A percentile compares a stretch with the other conserved stretches of the same genome.
phyloP scores from a whole-genome alignment of 2,797 vertebrate genomes.

The Xiphophorus birchmanni region DNA sequence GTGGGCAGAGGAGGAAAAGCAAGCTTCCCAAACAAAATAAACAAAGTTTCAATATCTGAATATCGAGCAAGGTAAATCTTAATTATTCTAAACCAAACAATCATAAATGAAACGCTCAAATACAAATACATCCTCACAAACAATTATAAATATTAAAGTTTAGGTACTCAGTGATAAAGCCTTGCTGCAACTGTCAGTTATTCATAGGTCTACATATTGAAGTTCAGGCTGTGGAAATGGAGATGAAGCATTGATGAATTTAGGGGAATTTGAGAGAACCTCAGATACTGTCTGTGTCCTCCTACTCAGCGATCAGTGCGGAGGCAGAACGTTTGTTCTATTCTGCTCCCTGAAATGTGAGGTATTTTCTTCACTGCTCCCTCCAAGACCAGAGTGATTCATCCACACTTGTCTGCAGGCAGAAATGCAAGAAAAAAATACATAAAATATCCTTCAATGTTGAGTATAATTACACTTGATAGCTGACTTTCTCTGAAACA shows the following conservation, averaged over 20 bases:
- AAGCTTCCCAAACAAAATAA: neutral
- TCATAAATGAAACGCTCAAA: neutral
- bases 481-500: neutral
- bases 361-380: slow-evolving; percentile 63
- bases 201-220: neutral
- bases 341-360: slow-evolving; percentile 63
- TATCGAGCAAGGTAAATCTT: neutral
- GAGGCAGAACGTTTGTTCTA: slow-evolving; percentile 68
- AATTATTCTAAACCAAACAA: neutral
- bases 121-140: neutral
- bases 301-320: slow-evolving; percentile 62
- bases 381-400: slow-evolving; percentile 60
- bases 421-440: slow-evolving; percentile 13
- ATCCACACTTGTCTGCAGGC: slow-evolving; percentile 50
- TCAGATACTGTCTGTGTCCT: slow-evolving; percentile 57
- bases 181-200: neutral
- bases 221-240: slow-evolving; percentile 15
- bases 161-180: neutral
- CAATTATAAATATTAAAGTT: neutral
- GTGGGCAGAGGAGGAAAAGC: slow-evolving; percentile 11
- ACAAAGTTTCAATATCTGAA: neutral
- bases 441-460: neutral
- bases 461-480: slow-evolving; percentile 3
- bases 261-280: slow-evolving; percentile 59
- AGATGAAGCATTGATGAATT: slow-evolving; percentile 47